phyloP scores from a whole-genome alignment of 2,888 invertebrate species.

The Himalopsyche tibetana region DNA sequence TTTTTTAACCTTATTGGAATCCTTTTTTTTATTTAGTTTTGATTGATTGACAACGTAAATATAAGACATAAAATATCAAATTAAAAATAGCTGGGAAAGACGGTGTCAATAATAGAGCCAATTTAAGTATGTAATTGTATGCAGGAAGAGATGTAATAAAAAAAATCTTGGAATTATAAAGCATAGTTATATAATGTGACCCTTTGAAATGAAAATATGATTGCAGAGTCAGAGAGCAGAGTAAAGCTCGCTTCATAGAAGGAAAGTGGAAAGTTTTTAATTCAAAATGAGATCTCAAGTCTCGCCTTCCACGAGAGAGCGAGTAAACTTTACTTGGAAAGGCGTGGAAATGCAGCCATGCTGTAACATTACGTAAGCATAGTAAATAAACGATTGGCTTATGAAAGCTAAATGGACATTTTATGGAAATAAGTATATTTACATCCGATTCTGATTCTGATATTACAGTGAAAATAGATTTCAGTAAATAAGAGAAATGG shows the following conservation, averaged over 20 bases:
- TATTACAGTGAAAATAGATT: too few relatives aligned
- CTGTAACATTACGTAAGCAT: neutral
- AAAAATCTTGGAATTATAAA: too few relatives aligned
- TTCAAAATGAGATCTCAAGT: constrained; percentile 50
- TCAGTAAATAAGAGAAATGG: too few relatives aligned
- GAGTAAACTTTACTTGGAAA: constrained; percentile 24
- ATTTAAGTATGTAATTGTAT: too few relatives aligned
- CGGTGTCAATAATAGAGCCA: too few relatives aligned
- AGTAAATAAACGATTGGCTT: constrained; percentile 14
- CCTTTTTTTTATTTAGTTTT: too few relatives aligned
- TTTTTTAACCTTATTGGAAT: too few relatives aligned
- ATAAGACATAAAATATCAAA: too few relatives aligned
- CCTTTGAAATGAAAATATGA: constrained; percentile 33
- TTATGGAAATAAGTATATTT: neutral
- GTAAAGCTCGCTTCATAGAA: constrained; percentile 12
- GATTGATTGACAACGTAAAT: too few relatives aligned
- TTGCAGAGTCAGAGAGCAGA: constrained; percentile 37
- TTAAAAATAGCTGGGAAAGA: too few relatives aligned
- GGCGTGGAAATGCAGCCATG: constrained; percentile 24
- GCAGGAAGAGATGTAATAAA: too few relatives aligned
- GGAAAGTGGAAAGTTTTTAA: constrained; percentile 55
- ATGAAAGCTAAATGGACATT: neutral
- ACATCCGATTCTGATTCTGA: too few relatives aligned
- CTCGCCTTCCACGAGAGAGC: constrained; percentile 7
- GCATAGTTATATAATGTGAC: neutral